Base-by-base conservation (phyloP, 2,888 invertebrate genomes). In the Synanthedon andrenaeformis region DNA sequence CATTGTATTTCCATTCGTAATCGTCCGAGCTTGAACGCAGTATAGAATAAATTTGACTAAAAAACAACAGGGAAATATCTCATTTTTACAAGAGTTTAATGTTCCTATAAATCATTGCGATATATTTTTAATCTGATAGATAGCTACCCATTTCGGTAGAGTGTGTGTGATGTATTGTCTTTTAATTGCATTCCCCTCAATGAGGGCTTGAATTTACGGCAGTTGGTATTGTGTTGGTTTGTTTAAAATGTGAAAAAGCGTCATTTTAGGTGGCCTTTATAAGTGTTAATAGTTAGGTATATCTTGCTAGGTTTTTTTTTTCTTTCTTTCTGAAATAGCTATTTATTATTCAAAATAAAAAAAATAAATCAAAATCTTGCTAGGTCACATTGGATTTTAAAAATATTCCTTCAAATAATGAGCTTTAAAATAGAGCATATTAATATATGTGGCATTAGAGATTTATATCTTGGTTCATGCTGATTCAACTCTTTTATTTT, bases 61-160 rank as follows among this genome's bases (percentile, higher is more conserved):
- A 72, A 71, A 74, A 63, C 64, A 68, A 69, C 62, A 62, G 65
- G 50, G 58, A 60, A 61, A 69, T 69, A 72, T 74, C 70, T 76
- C 72, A 76, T 76, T 79, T 74, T 80, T 45, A 72, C 67, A 62
- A 58, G 66, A 65, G 64, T 73, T 74, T 78, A 79, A 79, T 80
- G 70, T 69, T 63, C 61, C 63, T 64, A 77, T 81, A 81, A 82
- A 82, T 81, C 79, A 74, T 62, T 52, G 58, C 58, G 66, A 72
- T 77, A 76, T 73, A 77, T 59, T 70, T 65, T 70, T 67, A 75
- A 76, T 73, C 71, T 65, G 69, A 70, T 71, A 65, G 45, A 45
- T 45, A 45, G 45, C 45, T 14, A 58, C 60, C 61, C 59, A 59
- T 62, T 59, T 57, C 54, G 57, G 55, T 55, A 52, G 54, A 55